Percentiles rank a stretch among this genome's conserved stretches.
Conservation (phyloP, 2,888 invertebrate genomes). For the Scrobipalpa costella region DNA sequence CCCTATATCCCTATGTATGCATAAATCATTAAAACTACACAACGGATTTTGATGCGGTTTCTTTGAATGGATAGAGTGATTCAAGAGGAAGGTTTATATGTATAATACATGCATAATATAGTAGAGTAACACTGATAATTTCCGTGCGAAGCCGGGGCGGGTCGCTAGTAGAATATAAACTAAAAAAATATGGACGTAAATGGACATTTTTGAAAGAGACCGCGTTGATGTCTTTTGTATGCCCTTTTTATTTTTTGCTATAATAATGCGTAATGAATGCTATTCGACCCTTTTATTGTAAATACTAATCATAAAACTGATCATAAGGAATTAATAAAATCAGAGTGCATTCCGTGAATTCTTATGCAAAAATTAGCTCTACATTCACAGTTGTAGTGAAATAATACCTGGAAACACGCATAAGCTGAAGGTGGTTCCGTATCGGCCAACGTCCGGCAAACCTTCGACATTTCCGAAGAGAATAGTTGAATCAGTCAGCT, state of each 20-base stretch:
- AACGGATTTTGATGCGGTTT: too few relatives aligned
- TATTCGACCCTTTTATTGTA: too few relatives aligned
- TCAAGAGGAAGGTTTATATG: too few relatives aligned
- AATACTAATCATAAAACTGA: background rate
- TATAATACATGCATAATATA: too few relatives aligned
- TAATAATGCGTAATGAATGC: too few relatives aligned
- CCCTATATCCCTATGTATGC: too few relatives aligned
- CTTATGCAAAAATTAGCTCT: slow-evolving; percentile 40
- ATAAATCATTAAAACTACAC: too few relatives aligned
- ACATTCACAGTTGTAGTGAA: slow-evolving; percentile 50
- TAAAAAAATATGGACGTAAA: too few relatives aligned
- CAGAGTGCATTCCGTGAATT: slow-evolving; percentile 12
- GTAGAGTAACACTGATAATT: too few relatives aligned
- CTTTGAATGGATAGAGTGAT: too few relatives aligned
- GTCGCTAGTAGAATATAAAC: too few relatives aligned
- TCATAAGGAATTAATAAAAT: slow-evolving; percentile 17
- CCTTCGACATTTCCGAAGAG: slow-evolving; percentile 77
- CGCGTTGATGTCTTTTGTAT: slow-evolving; percentile 51
- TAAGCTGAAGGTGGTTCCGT: slow-evolving; percentile 75
- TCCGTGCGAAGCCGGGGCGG: too few relatives aligned
- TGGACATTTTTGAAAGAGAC: background rate
- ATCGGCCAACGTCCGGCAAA: slow-evolving; percentile 76
- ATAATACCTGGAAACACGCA: slow-evolving; percentile 73
- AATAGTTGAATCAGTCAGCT: slow-evolving; percentile 61
- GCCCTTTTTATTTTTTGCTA: slow-evolving; percentile 10